Conservation (phyloP, 2,797 vertebrate species). For the Schizothorax lantsangensis region DNA sequence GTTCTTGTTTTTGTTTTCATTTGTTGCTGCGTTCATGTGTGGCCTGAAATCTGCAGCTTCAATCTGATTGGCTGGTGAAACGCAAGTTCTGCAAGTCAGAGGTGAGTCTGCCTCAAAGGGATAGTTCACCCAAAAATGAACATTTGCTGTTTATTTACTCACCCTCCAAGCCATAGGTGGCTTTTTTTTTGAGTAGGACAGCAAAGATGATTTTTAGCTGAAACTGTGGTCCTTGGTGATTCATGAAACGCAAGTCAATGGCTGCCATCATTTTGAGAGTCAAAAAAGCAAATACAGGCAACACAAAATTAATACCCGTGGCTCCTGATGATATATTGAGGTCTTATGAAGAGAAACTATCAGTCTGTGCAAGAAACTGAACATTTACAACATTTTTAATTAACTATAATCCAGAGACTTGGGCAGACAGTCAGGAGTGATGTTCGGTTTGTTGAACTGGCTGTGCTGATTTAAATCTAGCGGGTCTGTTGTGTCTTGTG, state of each 20-base stretch:
- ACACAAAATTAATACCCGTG: not conserved
- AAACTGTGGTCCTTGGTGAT: not conserved
- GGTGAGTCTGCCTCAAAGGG: not conserved
- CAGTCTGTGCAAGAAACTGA: not conserved
- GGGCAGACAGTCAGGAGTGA: no score
- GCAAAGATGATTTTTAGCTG: not conserved
- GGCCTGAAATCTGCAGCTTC: not conserved
- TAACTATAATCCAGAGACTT: not conserved
- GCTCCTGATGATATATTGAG: not conserved
- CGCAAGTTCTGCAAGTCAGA: not conserved
- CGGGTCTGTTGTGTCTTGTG: no score
- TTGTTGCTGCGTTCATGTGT: not conserved
- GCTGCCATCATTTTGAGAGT: not conserved
- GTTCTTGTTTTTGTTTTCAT: not conserved
- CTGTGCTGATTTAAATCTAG: no score
- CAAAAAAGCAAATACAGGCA: not conserved
- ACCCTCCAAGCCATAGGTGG: not conserved
- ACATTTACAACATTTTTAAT: not conserved
- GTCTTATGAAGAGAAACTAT: not conserved
- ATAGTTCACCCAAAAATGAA: not conserved
- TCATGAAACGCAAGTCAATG: not conserved
- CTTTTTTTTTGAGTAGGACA: not conserved
- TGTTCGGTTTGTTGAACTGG: no score
- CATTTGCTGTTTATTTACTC: not conserved
- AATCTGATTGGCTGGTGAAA: not conserved